Percentiles rank a stretch among this genome's conserved stretches.
These are phyloP conservation scores for Aricia artaxerxes DNA, from an alignment of 2,888 invertebrate genomes.

Conservation along the genomic window DNA sequence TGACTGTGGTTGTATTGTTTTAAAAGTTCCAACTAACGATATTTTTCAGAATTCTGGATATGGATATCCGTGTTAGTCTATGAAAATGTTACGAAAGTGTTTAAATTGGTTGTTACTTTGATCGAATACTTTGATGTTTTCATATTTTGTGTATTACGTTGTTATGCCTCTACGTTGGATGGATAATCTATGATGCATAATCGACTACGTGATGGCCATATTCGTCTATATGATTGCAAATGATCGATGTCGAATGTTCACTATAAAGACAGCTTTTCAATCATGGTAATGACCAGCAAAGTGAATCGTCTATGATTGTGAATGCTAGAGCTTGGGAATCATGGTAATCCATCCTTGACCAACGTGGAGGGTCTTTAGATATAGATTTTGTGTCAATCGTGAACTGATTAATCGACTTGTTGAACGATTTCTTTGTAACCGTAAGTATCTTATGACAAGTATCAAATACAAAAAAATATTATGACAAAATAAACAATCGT, in stretches of 20 bases:
- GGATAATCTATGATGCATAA: not conserved
- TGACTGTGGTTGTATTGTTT: slow-evolving; percentile 4
- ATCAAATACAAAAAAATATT: slow-evolving; percentile 63
- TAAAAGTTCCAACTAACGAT: not conserved
- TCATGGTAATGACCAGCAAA: too few species aligned
- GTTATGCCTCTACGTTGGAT: not conserved
- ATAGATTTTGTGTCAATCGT: slow-evolving; percentile 46
- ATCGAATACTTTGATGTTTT: slow-evolving; percentile 18
- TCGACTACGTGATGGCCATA: not conserved
- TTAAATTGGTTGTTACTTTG: not conserved
- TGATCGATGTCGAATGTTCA: too few species aligned
- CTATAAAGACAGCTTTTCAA: too few species aligned
- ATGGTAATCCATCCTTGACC: not conserved
- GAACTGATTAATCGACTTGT: slow-evolving; percentile 52
- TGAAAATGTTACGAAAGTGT: not conserved
- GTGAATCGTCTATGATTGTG: too few species aligned
- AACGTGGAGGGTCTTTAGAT: not conserved
- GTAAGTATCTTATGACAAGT: slow-evolving; percentile 77
- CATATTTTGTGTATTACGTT: not conserved
- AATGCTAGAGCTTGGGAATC: not conserved
- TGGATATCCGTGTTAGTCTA: not conserved
- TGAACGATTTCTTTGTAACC: slow-evolving; percentile 54
- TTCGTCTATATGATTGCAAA: not conserved
- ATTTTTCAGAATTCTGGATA: not conserved
- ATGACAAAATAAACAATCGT: slow-evolving; percentile 72